These are phyloP conservation scores for Odocoileus hemionus DNA, from an alignment of 2,113 vertebrate species.

Conservation along the genomic window DNA sequence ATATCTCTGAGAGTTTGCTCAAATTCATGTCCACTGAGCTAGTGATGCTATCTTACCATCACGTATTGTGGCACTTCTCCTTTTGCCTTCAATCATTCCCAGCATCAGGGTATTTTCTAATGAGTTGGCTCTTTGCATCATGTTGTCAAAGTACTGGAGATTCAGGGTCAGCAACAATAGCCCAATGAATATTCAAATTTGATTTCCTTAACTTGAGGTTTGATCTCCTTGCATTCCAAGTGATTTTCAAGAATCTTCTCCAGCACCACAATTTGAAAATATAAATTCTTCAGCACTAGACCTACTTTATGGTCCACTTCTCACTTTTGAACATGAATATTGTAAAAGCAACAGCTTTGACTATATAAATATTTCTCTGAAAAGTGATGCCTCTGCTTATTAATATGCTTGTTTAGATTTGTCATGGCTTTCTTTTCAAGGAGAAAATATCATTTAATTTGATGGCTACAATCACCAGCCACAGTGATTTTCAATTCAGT, in stretches of 20 bases:
- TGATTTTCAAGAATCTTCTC: background rate
- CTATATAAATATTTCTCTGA: background rate
- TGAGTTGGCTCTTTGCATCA: background rate
- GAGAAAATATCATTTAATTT: background rate
- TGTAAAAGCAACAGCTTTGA: background rate
- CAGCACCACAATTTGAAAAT: background rate
- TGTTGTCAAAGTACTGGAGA: background rate
- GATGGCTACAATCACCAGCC: background rate
- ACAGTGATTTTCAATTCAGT: background rate
- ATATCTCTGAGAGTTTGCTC: background rate
- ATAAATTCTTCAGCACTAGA: background rate
- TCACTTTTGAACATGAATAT: background rate
- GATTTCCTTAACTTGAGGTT: background rate
- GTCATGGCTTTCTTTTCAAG: background rate
- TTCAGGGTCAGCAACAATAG: background rate
- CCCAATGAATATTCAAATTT: background rate
- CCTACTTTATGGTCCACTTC: background rate
- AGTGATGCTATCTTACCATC: background rate
- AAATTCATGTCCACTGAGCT: background rate
- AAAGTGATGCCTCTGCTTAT: background rate
- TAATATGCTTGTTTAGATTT: background rate
- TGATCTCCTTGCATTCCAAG: background rate
- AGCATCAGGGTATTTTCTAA: background rate
- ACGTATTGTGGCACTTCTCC: background rate
- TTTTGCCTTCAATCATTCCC: background rate